These are phyloP conservation scores for Crotalus helleri DNA, from an alignment of 2,113 vertebrate genomes.

Conservation along the genomic window DNA sequence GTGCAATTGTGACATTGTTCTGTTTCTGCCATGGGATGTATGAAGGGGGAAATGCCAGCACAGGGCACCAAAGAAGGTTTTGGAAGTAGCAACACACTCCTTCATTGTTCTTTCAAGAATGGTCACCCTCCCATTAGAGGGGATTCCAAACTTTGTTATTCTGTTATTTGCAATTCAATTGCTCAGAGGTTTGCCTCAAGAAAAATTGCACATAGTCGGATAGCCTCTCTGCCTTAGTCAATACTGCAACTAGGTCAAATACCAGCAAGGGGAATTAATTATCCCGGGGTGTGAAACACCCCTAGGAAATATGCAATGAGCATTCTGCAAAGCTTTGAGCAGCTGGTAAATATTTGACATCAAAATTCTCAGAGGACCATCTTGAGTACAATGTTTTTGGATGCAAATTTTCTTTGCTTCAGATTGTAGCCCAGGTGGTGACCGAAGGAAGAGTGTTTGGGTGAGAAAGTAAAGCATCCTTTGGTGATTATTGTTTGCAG, in stretches of 20 bases:
- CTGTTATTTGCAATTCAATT: not conserved
- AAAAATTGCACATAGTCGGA: not conserved
- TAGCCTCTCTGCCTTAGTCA: not conserved
- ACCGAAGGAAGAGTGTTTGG: no score
- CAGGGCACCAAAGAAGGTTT: no score
- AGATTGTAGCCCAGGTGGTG: not conserved
- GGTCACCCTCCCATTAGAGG: no score
- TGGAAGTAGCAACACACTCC: no score
- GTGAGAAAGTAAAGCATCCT: not conserved
- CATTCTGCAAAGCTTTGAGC: not conserved
- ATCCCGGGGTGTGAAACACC: not conserved
- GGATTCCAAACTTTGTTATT: not conserved
- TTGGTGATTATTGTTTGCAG: not conserved
- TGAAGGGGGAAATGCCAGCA: no score
- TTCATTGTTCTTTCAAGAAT: no score
- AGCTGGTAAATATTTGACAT: not conserved
- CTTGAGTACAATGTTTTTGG: not conserved
- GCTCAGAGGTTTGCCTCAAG: not conserved
- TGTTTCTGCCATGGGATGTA: no score
- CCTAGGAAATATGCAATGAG: not conserved
- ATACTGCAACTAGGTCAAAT: not conserved
- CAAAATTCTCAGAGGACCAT: not conserved
- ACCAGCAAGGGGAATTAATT: not conserved
- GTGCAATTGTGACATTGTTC: no score
- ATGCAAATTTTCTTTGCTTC: not conserved